Conservation (phyloP, 2,113 vertebrate species). For the Ceratotherium simum region DNA sequence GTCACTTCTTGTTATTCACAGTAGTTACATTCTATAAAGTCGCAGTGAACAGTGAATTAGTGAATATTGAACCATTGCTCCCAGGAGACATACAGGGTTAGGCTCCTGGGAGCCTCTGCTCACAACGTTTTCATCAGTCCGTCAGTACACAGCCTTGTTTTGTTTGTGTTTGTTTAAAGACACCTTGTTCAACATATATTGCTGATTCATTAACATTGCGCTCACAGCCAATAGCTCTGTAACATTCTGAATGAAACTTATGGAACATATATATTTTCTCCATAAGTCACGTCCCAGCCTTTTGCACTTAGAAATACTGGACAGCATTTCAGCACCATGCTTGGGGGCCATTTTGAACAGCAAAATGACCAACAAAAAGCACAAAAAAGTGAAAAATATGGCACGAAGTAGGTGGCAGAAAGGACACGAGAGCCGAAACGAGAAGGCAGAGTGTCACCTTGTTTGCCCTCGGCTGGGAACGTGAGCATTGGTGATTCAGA, state of each 20-base stretch:
- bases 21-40: neutral
- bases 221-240: neutral
- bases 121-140: neutral
- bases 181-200: neutral
- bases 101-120: neutral
- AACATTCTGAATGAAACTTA: neutral
- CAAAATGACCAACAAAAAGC: neutral
- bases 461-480: accelerated
- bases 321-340: neutral
- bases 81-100: too few species aligned
- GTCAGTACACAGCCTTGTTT: neutral
- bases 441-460: neutral
- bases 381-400: neutral
- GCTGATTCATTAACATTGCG: neutral
- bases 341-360: neutral
- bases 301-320: neutral
- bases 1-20: neutral
- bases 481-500: accelerated
- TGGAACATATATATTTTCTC: neutral
- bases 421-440: neutral
- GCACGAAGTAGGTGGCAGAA: neutral
- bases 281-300: neutral
- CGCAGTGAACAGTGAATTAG: neutral
- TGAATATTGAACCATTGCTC: neutral
- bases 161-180: neutral